These are phyloP conservation scores for Epirrhoe tristata DNA, from an alignment of 2,888 invertebrate genomes.

Conservation along the genomic window DNA sequence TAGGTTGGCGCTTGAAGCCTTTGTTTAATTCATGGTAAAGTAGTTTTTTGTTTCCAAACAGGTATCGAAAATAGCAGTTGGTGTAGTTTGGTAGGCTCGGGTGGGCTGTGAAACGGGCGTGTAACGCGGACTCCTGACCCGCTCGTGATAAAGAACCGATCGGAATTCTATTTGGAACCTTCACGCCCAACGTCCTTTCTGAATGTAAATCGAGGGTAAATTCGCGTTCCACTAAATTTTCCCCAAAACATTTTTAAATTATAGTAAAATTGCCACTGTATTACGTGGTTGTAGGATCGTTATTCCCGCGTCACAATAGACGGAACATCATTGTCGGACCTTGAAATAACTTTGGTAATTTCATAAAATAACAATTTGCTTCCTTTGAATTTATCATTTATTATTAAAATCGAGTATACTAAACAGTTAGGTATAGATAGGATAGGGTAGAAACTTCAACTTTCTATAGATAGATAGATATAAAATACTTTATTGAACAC, in stretches of 20 bases:
- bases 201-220: conserved; percentile 78
- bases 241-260: conserved; percentile 67
- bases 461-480: background rate
- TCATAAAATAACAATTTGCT: conserved; percentile 15
- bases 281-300: conserved; percentile 47
- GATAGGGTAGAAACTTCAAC: background rate
- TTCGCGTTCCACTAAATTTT: conserved; percentile 66
- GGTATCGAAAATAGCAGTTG: conserved; percentile 6
- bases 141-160: conserved; percentile 70
- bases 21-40: background rate
- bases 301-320: conserved; percentile 7
- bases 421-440: background rate
- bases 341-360: conserved; percentile 9
- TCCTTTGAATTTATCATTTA: conserved; percentile 4
- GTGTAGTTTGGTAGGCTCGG: conserved; percentile 17
- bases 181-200: conserved; percentile 68
- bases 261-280: conserved; percentile 61
- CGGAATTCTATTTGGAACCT: conserved; percentile 81
- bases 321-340: background rate
- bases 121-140: conserved; percentile 61
- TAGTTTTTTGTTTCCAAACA: background rate
- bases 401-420: background rate
- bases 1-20: background rate
- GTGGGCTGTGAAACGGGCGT: conserved; percentile 44
- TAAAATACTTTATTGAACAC: no score